Evolutionary conservation across 2,888 invertebrate species (phyloP).

Genomic region (Melolontha melolontha): DNA sequence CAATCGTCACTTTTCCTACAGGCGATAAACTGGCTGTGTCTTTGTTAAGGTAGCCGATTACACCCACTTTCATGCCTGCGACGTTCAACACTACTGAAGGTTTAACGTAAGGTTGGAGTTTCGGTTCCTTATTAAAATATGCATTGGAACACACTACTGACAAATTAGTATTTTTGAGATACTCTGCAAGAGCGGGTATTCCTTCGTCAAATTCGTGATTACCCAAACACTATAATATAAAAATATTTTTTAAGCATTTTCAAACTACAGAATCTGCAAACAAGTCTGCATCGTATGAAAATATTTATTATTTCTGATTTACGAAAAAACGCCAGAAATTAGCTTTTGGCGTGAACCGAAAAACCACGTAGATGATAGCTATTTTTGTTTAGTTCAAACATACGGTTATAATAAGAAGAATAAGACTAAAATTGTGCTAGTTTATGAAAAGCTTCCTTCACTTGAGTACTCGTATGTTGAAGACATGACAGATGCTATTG

Average conservation of each 20-base stretch:
- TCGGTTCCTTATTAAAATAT: conserved; percentile 75
- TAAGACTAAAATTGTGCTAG: too few species aligned
- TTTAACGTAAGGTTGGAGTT: conserved; percentile 65
- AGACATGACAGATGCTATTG: too few species aligned
- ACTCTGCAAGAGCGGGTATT: conserved; percentile 78
- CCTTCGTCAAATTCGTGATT: conserved; percentile 94
- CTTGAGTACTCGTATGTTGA: too few species aligned
- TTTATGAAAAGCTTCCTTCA: too few species aligned
- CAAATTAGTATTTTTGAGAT: conserved; percentile 75
- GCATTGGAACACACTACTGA: conserved; percentile 85
- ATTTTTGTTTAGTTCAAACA: too few species aligned
- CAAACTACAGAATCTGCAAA: conserved; percentile 47
- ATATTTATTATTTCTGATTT: not conserved
- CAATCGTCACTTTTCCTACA: conserved; percentile 13
- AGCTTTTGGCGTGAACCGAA: too few species aligned
- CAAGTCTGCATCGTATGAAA: not conserved
- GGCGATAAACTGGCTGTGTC: conserved; percentile 70
- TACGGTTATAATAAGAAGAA: too few species aligned
- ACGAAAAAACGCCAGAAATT: too few species aligned
- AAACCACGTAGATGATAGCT: too few species aligned
- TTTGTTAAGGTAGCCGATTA: conserved; percentile 88
- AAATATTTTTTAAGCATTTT: too few species aligned
- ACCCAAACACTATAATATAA: conserved; percentile 77
- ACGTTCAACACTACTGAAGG: conserved; percentile 76
- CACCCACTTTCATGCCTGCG: conserved; percentile 76